Base-by-base conservation (phyloP, 2,888 invertebrate genomes). In the Marasmarcha lunaedactyla region DNA sequence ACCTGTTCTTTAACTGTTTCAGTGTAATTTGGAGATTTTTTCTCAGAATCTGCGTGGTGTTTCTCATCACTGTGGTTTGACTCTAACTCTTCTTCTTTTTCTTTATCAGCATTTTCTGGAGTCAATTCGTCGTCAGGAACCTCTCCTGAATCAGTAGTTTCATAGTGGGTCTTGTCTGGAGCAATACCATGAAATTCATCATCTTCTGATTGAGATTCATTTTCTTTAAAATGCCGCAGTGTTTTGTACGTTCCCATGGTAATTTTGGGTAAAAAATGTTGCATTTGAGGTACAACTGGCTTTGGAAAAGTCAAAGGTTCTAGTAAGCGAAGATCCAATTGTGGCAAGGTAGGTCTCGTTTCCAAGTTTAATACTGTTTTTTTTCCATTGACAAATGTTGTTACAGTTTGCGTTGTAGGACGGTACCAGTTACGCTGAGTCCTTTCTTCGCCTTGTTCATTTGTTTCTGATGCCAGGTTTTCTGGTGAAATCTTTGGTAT, bases 231-330 rank as follows among this genome's bases (percentile, higher is more conserved):
- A 34, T 61, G 50, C 3, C 70, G 69, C 10, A 76, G 52, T 46
- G 63, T 71, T 26, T 64, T 57, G 44, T 77, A 78, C 1, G 64
- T 76, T 4, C 69, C 72, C 30, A 67, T 54, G 41, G 55, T 59
- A 40, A 79, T 71, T 55, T 66, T 67, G 6, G 84, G 84, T 36
- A 84, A 59, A 48, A 64, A 83, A 48, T 83, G 81, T 55, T 84
- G 84, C 30, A 79, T 66, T 68, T 83, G 84, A 7, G 83, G 76
- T 11, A 83, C 84, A 15, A 84, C 50, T 2, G 84, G 79, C 48
- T 81, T 83, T 2, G 58, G 69, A 47, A 84, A 84, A 5, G 69
- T 72, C 43, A 84, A 53, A 2, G 84, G 84, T 46, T 83, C 74
- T 27, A 79, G 57, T 36, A 81, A 69, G 43, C 63, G 74, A 15